These are phyloP conservation scores for Xylocopa sonorina DNA, from an alignment of 1,140 invertebrate species.

Conservation along the genomic window DNA sequence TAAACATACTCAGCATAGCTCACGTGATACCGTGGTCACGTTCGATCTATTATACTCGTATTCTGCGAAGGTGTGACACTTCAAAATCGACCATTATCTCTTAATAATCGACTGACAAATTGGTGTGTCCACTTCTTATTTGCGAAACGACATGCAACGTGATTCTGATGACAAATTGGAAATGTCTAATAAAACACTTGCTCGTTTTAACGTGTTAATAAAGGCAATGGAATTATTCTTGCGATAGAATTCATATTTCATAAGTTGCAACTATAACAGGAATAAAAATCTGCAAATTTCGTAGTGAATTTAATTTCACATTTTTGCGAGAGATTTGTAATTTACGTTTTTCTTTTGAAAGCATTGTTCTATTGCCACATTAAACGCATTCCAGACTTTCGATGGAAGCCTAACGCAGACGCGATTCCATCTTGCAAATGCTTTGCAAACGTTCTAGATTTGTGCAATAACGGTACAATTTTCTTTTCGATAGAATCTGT, in stretches of 20 bases:
- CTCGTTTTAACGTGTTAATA: no score
- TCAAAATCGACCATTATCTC: neutral
- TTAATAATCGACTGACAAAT: neutral
- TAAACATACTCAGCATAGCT: neutral
- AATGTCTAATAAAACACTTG: neutral
- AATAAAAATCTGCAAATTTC: no score
- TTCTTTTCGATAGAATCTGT: neutral
- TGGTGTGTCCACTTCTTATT: neutral
- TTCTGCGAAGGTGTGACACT: conserved; percentile 17
- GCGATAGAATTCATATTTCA: no score
- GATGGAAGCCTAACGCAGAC: neutral
- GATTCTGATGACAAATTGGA: neutral
- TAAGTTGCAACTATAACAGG: no score
- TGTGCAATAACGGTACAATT: neutral
- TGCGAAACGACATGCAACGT: neutral
- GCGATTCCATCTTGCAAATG: neutral
- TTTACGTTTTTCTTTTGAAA: no score
- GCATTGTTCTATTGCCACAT: neutral
- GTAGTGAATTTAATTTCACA: no score
- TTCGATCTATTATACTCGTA: neutral
- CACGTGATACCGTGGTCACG: neutral
- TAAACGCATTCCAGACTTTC: neutral
- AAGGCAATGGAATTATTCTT: no score
- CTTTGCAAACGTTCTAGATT: neutral
- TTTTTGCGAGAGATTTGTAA: no score